Conservation (phyloP, 2,797 vertebrate species). For the Octomys mimax region DNA sequence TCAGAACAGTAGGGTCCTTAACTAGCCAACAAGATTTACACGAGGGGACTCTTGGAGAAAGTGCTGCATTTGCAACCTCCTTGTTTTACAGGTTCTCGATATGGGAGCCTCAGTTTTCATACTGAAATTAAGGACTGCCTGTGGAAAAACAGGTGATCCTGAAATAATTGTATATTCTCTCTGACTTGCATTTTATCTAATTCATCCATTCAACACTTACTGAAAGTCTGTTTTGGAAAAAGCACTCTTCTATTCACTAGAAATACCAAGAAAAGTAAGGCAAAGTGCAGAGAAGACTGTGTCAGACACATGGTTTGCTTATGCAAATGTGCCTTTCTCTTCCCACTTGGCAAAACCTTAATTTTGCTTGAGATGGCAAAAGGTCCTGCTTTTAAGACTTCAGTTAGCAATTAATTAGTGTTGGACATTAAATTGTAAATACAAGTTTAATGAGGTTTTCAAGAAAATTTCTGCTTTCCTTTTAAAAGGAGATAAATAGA, state of each 20-base stretch:
- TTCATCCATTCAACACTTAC: not conserved
- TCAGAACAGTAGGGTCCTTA: not conserved
- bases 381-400: not conserved
- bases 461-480: not conserved
- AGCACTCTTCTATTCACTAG: not conserved
- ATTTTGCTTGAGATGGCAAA: not conserved
- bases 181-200: not conserved
- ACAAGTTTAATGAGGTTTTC: not conserved
- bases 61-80: not conserved
- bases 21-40: not conserved
- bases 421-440: not conserved
- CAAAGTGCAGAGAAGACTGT: not conserved
- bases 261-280: not conserved
- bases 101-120: not conserved
- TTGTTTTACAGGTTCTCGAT: not conserved
- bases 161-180: not conserved
- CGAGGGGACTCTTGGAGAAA: too few species aligned
- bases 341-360: not conserved
- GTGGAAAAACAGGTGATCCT: not conserved
- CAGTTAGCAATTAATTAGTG: not conserved
- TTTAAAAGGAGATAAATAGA: not conserved
- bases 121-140: not conserved
- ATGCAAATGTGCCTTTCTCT: not conserved
- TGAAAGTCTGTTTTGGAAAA: not conserved
- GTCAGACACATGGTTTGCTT: not conserved